These are phyloP conservation scores for Leptopilina boulardi DNA, from an alignment of 1,140 invertebrate genomes.

Conservation along the genomic window DNA sequence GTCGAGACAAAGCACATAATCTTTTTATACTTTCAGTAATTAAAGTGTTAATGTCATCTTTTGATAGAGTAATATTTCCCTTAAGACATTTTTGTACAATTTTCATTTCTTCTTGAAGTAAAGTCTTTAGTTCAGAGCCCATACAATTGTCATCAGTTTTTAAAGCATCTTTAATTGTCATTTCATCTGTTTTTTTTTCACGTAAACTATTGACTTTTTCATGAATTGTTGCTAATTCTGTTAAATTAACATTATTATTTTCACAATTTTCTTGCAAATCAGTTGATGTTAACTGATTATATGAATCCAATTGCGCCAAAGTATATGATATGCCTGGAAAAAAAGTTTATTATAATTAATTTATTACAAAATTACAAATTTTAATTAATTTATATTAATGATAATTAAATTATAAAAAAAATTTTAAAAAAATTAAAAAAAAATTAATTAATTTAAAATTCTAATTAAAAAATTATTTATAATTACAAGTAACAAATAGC, in stretches of 20 bases:
- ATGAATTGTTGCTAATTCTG: not conserved
- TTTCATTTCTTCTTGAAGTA: not conserved
- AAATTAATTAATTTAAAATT: not conserved
- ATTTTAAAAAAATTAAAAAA: not conserved
- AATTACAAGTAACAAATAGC: not conserved
- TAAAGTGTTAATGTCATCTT: not conserved
- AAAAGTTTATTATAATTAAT: not conserved
- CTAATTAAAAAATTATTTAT: too few relatives aligned
- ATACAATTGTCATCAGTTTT: not conserved
- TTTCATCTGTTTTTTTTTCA: not conserved
- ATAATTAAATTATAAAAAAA: not conserved
- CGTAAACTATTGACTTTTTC: not conserved
- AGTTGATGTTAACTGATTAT: not conserved
- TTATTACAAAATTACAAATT: not conserved
- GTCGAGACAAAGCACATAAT: not conserved
- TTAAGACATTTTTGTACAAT: not conserved
- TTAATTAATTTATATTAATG: too few relatives aligned
- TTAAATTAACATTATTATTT: not conserved
- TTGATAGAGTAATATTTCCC: not conserved
- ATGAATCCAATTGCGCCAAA: not conserved
- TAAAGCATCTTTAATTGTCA: not conserved
- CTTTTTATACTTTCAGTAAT: not conserved
- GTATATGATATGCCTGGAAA: not conserved
- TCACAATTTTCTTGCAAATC: not conserved
- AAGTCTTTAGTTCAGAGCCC: not conserved